Conservation (phyloP, 2,888 invertebrate genomes). For the Branchipolynoe longqiensis region DNA sequence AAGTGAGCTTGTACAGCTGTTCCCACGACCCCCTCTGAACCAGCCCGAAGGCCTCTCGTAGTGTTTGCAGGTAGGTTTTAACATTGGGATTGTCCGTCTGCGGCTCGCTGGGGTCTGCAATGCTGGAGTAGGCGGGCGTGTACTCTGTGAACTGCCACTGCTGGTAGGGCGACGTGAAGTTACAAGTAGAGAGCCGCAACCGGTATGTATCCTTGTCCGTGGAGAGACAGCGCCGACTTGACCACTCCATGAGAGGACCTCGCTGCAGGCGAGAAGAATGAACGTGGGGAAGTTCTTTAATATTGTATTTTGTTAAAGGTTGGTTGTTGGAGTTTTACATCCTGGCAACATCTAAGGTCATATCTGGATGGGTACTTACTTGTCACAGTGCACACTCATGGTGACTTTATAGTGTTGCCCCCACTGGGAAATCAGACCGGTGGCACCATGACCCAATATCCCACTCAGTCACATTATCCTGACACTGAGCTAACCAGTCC, state of each 20-base stretch:
- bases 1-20: neutral
- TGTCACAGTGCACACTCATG: too few species aligned
- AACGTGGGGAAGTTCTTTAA: too few species aligned
- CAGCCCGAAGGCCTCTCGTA: neutral
- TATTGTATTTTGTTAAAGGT: too few species aligned
- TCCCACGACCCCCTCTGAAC: neutral
- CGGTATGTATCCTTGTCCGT: neutral
- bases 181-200: neutral
- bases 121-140: neutral
- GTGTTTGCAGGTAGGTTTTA: neutral
- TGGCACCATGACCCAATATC: too few species aligned
- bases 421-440: too few species aligned
- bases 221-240: conserved; percentile 10
- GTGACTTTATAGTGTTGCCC: too few species aligned
- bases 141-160: conserved; percentile 46
- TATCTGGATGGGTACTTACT: too few species aligned
- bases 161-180: conserved; percentile 33
- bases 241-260: conserved; percentile 20
- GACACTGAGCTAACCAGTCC: too few species aligned
- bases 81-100: neutral
- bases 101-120: neutral
- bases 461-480: too few species aligned
- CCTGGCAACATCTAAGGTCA: too few species aligned
- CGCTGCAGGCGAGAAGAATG: neutral
- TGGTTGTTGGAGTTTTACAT: too few species aligned